Base-by-base conservation (phyloP, 2,888 invertebrate species). In the Rhorus exstirpatorius region DNA sequence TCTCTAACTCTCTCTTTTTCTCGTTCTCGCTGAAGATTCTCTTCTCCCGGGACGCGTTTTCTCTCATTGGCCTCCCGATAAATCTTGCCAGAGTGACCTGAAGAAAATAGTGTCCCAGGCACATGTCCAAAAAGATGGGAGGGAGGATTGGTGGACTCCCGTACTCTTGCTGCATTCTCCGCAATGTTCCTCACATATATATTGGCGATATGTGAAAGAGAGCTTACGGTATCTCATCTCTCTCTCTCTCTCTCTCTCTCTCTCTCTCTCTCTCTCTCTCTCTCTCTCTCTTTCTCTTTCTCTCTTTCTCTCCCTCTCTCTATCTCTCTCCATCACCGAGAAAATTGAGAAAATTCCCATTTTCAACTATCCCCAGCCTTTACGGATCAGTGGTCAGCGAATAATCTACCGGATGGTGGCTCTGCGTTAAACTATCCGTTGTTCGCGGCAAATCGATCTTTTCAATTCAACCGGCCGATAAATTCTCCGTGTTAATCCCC, bases 1-100 rank as follows among this genome's bases (percentile, higher is more conserved):
- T 14, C 31, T 67, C 19, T 44, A 53, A 21, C 44, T 67, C 76
- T 17, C 46, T 35, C 21, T 31, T 10, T 17, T 41, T 21, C 21
- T 6, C n/a, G 0, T 58, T 58, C 31, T 31, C 31, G 46, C 14
- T 21, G 67, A 72, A 63, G 67, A 44, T 65, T 79, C 58, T 83
- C 82, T 81, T 81, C 67, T 68, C 58, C 21, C 67, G 35, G 17
- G 7, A 21, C 53, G 60, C 70, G 51, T 79, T 84, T 84, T 72
- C 74, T 85, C 86, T 87, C 87, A 86, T 88, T 86, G 89, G 88
- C 83, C 86, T 86, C 68, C 82, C 89, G 89, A 91, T 91, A 91
- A 91, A 91, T 91, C 89, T 89, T 88, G 86, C 41, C 71, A 26
- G 77, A 75, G 79, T 79, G 83, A 83, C 83, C 83, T 61, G 75